Evolutionary conservation across 2,797 vertebrate genomes (phyloP).

Genomic region (Hirundo rustica): DNA sequence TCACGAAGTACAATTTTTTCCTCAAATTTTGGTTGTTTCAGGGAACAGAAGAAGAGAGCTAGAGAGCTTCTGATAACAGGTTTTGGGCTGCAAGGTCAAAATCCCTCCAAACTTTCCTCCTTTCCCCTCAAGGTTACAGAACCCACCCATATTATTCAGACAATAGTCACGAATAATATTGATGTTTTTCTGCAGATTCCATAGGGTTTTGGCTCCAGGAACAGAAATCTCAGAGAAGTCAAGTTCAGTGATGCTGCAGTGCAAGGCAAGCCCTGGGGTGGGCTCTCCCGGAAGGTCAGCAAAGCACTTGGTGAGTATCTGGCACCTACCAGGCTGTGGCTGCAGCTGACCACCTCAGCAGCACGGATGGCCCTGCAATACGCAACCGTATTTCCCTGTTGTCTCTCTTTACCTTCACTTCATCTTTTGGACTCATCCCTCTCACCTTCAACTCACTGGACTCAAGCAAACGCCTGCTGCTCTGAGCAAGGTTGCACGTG

Average conservation of each 20-base stretch:
- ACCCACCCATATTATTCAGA: neutral
- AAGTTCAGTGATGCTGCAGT: accelerated
- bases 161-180: neutral
- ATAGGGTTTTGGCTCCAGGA: neutral
- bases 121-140: neutral
- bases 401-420: neutral
- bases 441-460: neutral
- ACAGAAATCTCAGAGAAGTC: neutral
- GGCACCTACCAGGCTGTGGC: neutral
- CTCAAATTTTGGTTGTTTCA: neutral
- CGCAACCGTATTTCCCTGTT: accelerated
- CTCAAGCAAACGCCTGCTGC: neutral
- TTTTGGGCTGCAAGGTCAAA: neutral
- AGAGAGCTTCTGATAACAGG: neutral
- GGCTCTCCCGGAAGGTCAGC: neutral
- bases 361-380: neutral
- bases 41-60: neutral
- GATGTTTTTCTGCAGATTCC: neutral
- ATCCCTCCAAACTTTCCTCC: neutral
- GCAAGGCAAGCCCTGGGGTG: neutral
- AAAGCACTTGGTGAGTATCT: neutral
- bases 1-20: neutral
- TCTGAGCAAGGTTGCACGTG: neutral
- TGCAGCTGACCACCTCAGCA: neutral
- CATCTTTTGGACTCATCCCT: neutral